Percentiles rank a stretch among this genome's conserved stretches.
These are phyloP conservation scores for Aricia agestis DNA, from an alignment of 1,140 invertebrate genomes.

Conservation along the genomic window DNA sequence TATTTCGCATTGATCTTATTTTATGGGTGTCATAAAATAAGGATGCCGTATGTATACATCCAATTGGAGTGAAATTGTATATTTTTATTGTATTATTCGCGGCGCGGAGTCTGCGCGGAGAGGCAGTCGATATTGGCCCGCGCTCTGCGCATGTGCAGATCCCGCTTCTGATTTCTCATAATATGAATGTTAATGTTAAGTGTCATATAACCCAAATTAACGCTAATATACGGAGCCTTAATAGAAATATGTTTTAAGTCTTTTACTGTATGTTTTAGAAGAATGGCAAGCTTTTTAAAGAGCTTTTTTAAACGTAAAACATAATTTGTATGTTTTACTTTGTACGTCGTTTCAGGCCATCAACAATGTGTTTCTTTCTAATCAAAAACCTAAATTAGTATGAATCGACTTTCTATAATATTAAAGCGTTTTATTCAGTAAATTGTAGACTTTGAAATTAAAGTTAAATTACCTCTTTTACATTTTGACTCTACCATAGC, in stretches of 20 bases:
- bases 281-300: too few relatives aligned
- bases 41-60: constrained; percentile 33
- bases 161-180: constrained; percentile 56
- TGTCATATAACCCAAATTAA: constrained; percentile 41
- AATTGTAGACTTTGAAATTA: not conserved
- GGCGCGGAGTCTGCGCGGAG: constrained; percentile 49
- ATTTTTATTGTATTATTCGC: constrained; percentile 65
- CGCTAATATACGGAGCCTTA: constrained; percentile 20
- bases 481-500: constrained; percentile 2
- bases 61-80: constrained; percentile 54
- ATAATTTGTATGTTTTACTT: too few relatives aligned
- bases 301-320: too few relatives aligned
- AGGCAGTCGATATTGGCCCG: constrained; percentile 45
- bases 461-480: not conserved
- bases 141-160: constrained; percentile 63
- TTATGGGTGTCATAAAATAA: constrained; percentile 5
- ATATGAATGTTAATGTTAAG: constrained; percentile 60
- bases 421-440: not conserved
- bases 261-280: not conserved
- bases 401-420: too few relatives aligned
- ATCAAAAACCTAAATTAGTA: too few relatives aligned
- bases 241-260: not conserved
- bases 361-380: too few relatives aligned
- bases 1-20: constrained; percentile 8
- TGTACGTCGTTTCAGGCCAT: too few relatives aligned